Evolutionary conservation across 1,140 invertebrate genomes (phyloP).

Genomic region (Lepidurus apus): DNA sequence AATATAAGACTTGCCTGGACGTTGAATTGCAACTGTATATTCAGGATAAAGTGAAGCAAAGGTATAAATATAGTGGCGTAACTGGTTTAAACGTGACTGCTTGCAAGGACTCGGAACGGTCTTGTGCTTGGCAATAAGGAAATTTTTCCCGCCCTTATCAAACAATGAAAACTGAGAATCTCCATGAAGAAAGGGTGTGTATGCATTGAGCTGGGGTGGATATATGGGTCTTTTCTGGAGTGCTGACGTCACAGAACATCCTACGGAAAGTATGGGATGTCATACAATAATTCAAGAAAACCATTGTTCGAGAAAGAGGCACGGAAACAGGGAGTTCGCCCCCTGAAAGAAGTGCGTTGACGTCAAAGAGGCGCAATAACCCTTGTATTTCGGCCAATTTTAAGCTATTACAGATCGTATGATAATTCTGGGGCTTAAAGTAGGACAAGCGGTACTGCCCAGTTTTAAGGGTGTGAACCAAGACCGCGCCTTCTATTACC

Average conservation of each 20-base stretch:
- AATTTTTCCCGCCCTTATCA: not conserved
- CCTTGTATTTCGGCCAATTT: not conserved
- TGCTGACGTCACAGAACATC: not conserved
- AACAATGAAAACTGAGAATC: constrained; percentile 7
- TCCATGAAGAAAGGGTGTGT: not conserved
- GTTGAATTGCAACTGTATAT: not conserved
- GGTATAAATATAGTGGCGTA: not conserved
- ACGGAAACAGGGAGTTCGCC: not conserved
- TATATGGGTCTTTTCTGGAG: constrained; percentile 1
- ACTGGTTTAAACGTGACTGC: not conserved
- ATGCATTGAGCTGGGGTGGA: not conserved
- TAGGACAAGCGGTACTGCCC: not conserved
- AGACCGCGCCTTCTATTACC: not conserved
- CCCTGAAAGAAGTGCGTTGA: not conserved
- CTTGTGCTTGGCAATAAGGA: not conserved
- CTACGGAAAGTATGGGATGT: not conserved
- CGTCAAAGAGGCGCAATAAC: not conserved
- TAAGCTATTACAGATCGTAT: not conserved
- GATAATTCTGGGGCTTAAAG: not conserved
- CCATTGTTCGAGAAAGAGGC: not conserved
- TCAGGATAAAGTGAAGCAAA: not conserved
- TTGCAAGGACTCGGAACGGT: not conserved
- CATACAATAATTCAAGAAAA: not conserved
- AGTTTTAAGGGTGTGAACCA: constrained; percentile 6
- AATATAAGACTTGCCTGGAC: not conserved